Evolutionary conservation across 2,888 invertebrate species (phyloP).

Genomic region (Agrypnus murinus): DNA sequence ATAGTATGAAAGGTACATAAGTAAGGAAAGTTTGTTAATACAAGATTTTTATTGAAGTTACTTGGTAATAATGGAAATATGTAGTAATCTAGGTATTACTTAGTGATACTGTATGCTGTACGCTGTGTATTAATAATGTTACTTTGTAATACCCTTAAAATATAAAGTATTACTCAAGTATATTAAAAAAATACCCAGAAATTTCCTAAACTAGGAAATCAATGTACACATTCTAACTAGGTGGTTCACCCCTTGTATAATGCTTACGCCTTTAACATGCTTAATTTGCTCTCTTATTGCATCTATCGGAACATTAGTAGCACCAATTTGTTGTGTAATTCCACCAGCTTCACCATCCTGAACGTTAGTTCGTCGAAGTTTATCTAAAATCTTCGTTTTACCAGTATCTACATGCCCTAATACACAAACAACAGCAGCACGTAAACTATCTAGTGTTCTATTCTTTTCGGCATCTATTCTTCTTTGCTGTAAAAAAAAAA

Average conservation of each 20-base stretch:
- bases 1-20: too few relatives aligned
- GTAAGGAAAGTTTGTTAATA: too few relatives aligned
- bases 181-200: too few relatives aligned
- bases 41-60: too few relatives aligned
- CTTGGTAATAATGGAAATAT: too few relatives aligned
- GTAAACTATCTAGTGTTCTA: slow-evolving; percentile 79
- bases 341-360: slow-evolving; percentile 99
- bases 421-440: slow-evolving; percentile 98
- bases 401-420: slow-evolving; percentile 99
- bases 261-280: slow-evolving; percentile 91
- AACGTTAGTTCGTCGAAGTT: slow-evolving; percentile 90
- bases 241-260: too few relatives aligned
- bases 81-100: too few relatives aligned
- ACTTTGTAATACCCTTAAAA: too few relatives aligned
- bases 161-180: too few relatives aligned
- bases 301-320: slow-evolving; percentile 98
- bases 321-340: slow-evolving; percentile 99
- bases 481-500: slow-evolving; percentile 74
- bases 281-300: slow-evolving; percentile 96
- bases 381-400: slow-evolving; percentile 99
- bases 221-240: not conserved
- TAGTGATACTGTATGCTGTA: too few relatives aligned
- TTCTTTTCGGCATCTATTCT: slow-evolving; percentile 82
- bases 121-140: too few relatives aligned
- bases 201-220: not conserved